These are phyloP conservation scores for Microplitis mediator DNA, from an alignment of 1,140 invertebrate genomes.

Conservation along the genomic window DNA sequence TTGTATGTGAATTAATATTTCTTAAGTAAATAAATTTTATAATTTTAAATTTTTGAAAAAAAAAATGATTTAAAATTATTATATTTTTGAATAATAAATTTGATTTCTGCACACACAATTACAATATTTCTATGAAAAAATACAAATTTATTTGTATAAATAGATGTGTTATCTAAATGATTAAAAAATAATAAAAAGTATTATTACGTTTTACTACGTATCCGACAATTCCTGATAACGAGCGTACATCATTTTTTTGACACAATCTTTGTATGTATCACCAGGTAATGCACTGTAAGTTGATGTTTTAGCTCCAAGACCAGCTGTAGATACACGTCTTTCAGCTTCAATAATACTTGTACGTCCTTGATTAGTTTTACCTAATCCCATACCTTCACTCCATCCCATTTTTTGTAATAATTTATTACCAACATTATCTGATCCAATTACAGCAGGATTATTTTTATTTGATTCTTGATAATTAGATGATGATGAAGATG, in stretches of 20 bases:
- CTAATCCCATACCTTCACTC: conserved; percentile 94
- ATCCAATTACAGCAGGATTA: conserved; percentile 74
- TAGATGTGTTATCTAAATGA: neutral
- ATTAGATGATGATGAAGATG: conserved; percentile 21
- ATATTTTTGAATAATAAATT: neutral
- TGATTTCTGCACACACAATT: neutral
- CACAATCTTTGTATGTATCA: conserved; percentile 88
- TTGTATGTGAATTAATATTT: too few relatives aligned
- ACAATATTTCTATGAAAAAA: conserved; percentile 24
- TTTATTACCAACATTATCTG: conserved; percentile 89
- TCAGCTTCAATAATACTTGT: conserved; percentile 87
- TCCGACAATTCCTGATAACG: conserved; percentile 80
- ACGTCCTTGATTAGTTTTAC: conserved; percentile 91
- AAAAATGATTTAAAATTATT: neutral
- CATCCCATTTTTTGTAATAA: conserved; percentile 98
- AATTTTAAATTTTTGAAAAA: too few relatives aligned
- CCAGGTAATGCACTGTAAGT: conserved; percentile 78
- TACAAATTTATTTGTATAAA: neutral
- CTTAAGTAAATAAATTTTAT: too few relatives aligned
- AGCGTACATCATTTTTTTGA: conserved; percentile 89
- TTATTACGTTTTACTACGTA: conserved; percentile 42
- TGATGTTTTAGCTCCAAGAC: conserved; percentile 75
- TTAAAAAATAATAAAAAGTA: conserved; percentile 4
- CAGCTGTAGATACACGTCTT: conserved; percentile 71
- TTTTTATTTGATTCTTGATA: conserved; percentile 68